Percentiles rank a stretch among this genome's conserved stretches.
Conservation (phyloP, 2,888 invertebrate species). For the Julus scanicus region DNA sequence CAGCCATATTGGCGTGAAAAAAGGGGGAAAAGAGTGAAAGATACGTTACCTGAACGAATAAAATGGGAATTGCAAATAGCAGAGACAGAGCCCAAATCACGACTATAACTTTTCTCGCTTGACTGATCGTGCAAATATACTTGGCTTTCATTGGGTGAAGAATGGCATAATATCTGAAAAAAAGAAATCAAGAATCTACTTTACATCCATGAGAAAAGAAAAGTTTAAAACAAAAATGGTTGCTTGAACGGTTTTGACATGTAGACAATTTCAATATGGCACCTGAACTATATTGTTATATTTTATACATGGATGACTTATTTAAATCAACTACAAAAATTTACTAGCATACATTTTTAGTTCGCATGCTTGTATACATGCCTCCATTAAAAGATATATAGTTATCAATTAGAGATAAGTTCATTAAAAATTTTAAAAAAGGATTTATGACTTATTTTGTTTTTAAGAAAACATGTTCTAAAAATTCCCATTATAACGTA, state of each 20-base stretch:
- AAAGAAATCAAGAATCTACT: conserved; percentile 37
- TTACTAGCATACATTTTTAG: too few relatives aligned
- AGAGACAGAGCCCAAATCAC: conserved; percentile 74
- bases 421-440: too few relatives aligned
- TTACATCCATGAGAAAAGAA: not conserved
- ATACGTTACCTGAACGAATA: conserved; percentile 71
- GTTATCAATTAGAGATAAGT: too few relatives aligned
- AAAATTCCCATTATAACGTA: too few relatives aligned
- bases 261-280: too few relatives aligned
- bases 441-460: too few relatives aligned
- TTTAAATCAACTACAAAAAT: too few relatives aligned
- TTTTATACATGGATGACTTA: too few relatives aligned
- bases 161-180: conserved; percentile 75
- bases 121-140: conserved; percentile 75
- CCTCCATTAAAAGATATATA: too few relatives aligned
- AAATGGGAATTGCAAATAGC: conserved; percentile 73
- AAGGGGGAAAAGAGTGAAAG: not conserved
- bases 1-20: conserved; percentile 18
- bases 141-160: conserved; percentile 77
- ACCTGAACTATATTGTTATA: too few relatives aligned
- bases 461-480: too few relatives aligned
- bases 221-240: not conserved
- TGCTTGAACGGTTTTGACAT: not conserved
- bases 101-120: conserved; percentile 73
- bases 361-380: too few relatives aligned